Evolutionary conservation across 2,113 vertebrate genomes (phyloP).

Genomic region (Osmerus mordax): DNA sequence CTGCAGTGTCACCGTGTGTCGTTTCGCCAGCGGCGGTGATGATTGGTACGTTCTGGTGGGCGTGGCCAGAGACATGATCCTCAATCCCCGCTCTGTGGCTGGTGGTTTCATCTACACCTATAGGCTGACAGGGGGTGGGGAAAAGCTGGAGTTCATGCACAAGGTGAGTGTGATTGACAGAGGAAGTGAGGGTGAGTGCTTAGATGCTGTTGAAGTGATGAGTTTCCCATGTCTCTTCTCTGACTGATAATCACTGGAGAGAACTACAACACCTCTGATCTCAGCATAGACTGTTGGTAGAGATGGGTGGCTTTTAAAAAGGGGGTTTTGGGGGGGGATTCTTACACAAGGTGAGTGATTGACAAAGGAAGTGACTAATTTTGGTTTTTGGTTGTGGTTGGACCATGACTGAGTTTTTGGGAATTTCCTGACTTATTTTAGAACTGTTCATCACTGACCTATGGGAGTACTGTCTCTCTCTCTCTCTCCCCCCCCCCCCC

Average conservation of each 20-base stretch:
- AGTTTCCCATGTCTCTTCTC: constrained; percentile 48
- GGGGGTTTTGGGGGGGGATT: constrained; percentile 69
- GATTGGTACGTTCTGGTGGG: constrained; percentile 98
- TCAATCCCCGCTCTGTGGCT: constrained; percentile 89
- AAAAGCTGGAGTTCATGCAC: constrained; percentile 96
- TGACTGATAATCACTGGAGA: constrained; percentile 28
- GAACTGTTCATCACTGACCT: background rate
- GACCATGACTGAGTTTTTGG: background rate
- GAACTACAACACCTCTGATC: constrained; percentile 47
- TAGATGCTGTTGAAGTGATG: background rate
- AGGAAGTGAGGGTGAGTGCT: background rate
- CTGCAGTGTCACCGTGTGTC: constrained; percentile 87
- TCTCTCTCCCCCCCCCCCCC: background rate
- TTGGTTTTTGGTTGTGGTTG: background rate
- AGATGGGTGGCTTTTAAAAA: too few species aligned
- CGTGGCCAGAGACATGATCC: constrained; percentile 93
- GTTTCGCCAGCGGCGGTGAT: constrained; percentile 86
- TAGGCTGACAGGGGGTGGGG: constrained; percentile 82
- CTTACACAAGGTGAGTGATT: constrained; percentile 85
- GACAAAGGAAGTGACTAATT: background rate
- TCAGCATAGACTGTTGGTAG: constrained; percentile 5
- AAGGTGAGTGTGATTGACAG: constrained; percentile 76
- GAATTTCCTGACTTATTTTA: background rate
- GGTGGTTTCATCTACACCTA: constrained; percentile 97
- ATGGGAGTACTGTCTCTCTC: background rate